Conservation (phyloP, 2,797 vertebrate species). For the Naso thynnoides region DNA sequence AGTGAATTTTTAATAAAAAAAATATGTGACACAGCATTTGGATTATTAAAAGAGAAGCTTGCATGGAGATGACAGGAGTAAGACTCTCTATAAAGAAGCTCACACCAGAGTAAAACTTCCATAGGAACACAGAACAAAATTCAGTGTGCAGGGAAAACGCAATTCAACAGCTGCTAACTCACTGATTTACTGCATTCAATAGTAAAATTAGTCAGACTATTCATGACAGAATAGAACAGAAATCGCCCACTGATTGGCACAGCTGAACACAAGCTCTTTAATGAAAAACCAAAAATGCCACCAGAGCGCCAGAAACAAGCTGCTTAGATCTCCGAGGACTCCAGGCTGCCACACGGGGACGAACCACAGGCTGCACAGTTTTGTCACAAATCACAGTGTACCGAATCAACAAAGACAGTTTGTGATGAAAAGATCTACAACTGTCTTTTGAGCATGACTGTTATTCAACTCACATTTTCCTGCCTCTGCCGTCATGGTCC, state of each 20-base stretch:
- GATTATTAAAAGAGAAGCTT: not conserved
- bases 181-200: not conserved
- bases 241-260: conserved; percentile 1
- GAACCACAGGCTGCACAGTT: not conserved
- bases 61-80: not conserved
- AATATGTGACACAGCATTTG: not conserved
- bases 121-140: no score
- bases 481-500: not conserved
- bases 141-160: not conserved
- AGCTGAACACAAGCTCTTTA: conserved; percentile 5
- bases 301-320: conserved; percentile 1
- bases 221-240: not conserved
- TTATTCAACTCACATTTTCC: conserved; percentile 6
- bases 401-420: not conserved
- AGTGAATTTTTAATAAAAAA: not conserved
- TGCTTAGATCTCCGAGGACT: not conserved
- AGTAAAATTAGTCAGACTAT: conserved; percentile 14
- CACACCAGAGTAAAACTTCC: not conserved
- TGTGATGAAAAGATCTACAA: conserved; percentile 11
- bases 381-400: not conserved
- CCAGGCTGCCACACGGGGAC: not conserved
- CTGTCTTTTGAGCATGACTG: not conserved
- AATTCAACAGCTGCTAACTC: not conserved
- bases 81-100: not conserved
- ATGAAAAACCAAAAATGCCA: not conserved